phyloP scores from a whole-genome alignment of 2,113 vertebrate species.

The Cyphotilapia sp. region DNA sequence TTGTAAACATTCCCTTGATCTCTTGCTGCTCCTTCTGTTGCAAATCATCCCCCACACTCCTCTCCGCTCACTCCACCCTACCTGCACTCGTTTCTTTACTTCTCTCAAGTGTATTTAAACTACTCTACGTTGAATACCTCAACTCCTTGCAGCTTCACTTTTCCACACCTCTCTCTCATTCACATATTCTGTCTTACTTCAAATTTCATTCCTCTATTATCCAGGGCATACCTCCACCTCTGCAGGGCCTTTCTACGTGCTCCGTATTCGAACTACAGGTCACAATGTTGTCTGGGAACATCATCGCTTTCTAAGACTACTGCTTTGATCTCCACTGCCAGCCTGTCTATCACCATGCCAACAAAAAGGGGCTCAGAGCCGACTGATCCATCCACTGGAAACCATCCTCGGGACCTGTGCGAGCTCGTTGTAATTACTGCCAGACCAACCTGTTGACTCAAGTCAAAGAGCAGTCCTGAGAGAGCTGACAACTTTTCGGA shows the following conservation, averaged over 20 bases:
- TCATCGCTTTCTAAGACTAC: neutral
- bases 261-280: rapidly evolving
- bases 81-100: neutral
- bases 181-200: neutral
- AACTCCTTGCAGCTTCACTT: neutral
- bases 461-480: neutral
- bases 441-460: neutral
- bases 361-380: neutral
- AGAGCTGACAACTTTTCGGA: neutral
- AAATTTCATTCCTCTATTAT: neutral
- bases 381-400: neutral
- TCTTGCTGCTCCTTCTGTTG: neutral
- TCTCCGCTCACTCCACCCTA: rapidly evolving
- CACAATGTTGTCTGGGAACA: neutral
- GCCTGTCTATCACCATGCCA: neutral
- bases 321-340: neutral
- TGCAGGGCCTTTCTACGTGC: neutral
- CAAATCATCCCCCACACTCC: neutral
- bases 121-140: neutral
- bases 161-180: neutral
- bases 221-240: neutral
- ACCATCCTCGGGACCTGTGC: neutral
- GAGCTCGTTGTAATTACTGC: neutral
- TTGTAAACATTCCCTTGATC: neutral
- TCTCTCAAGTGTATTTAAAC: neutral